A percentile compares a stretch with the other conserved stretches of the same genome.
Evolutionary conservation across 2,888 invertebrate species (phyloP).

Genomic region (Allolobophora icterica): DNA sequence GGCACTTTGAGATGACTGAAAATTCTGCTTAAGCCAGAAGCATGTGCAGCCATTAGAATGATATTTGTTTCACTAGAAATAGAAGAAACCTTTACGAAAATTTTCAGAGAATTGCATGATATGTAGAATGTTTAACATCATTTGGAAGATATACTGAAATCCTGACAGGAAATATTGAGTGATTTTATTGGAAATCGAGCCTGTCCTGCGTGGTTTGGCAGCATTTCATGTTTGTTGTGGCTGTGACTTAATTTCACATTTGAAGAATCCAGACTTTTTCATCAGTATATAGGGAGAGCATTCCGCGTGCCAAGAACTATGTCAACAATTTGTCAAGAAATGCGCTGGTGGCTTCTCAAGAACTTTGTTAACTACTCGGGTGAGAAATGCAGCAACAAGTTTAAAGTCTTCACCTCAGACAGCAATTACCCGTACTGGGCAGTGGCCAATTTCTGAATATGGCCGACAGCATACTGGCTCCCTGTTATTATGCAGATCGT

Average conservation of each 20-base stretch:
- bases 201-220: not conserved
- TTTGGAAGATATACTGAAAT: not conserved
- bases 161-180: not conserved
- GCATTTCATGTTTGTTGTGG: constrained; percentile 17
- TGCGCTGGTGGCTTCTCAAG: not conserved
- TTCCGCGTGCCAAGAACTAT: constrained; percentile 5
- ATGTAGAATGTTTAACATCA: not conserved
- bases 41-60: not conserved
- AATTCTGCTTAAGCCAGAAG: not conserved
- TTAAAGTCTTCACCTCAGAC: constrained; percentile 17
- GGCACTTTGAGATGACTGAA: not conserved
- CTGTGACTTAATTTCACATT: constrained; percentile 2
- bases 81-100: not conserved
- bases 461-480: constrained; percentile 4
- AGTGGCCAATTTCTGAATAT: not conserved
- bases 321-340: not conserved
- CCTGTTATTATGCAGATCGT: constrained; percentile 27
- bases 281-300: not conserved
- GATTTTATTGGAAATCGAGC: not conserved
- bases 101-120: not conserved
- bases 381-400: not conserved
- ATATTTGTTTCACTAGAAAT: not conserved
- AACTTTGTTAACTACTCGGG: not conserved
- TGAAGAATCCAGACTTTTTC: constrained; percentile 17
- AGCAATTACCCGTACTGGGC: not conserved